Base-by-base conservation (phyloP, 92 coral and sea anemone species). In the Epizoanthus ramosus region DNA sequence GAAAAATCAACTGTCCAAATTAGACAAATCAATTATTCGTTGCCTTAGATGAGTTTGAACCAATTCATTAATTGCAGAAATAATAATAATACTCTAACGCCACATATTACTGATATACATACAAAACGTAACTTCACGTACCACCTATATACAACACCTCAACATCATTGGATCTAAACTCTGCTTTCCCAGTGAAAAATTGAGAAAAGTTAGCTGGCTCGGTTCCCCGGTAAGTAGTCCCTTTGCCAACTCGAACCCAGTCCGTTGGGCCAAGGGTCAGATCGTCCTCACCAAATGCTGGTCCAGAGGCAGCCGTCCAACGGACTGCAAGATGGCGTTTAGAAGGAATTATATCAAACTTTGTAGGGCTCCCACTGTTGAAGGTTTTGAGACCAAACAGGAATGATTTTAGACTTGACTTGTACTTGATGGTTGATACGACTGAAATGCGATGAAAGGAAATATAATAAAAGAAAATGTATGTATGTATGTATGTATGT, bases 381-480 rank as follows among this genome's bases (percentile, higher is more conserved):
- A 18, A 41, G 6, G 82, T 77, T 23, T 60, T 77, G 57, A 77
- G 82, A 7, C 82, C 70, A 10, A 77, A 77, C 13, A 60, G 54
- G 65, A 77, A 77, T 4, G 82, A 37, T 31, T 60, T 77, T 12
- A 41, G 43, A 69, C 82, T 77, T 77, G 82, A 59, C 70, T 61
- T 77, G 82, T 41, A 77, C 6, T 4, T 35, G 47, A n/a, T n/a
- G 4, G 7, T 13, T 45, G 63, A 19, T 35, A 8, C 22, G 18
- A 61, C 82, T 77, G 82, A 18, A 77, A n/a, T 47, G 53, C 6
- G 8, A 47, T 47, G 53, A 47, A 47, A 47, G 6, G 14, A 47
- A 47, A 57, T 8, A 13, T 31, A 6, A 9, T 1, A 45, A 5
- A 45, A 5, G 9, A 1, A 45, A 5, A 4, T 47, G 53, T 47